Evolutionary conservation across 2,797 vertebrate genomes (phyloP).

Genomic region (Sebastes nivosus): DNA sequence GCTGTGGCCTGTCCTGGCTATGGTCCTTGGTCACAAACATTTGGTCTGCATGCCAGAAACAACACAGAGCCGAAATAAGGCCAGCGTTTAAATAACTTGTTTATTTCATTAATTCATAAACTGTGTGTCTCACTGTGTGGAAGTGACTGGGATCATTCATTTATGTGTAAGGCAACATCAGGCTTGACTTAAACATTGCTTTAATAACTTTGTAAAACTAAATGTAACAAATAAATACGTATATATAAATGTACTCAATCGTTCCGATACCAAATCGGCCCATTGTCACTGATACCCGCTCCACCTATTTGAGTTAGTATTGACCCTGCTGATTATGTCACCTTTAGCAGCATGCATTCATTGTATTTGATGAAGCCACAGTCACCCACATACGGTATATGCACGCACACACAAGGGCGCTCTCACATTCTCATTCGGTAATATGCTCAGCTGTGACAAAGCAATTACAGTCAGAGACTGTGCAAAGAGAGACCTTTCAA

Average conservation of each 20-base stretch:
- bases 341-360: neutral
- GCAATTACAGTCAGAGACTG: slow-evolving; percentile 45
- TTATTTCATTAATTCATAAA: too few relatives aligned
- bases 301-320: too few relatives aligned
- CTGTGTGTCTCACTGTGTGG: too few relatives aligned
- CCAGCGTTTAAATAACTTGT: too few relatives aligned
- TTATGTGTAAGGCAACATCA: too few relatives aligned
- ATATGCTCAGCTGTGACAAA: slow-evolving; percentile 49
- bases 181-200: too few relatives aligned
- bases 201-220: too few relatives aligned
- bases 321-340: neutral
- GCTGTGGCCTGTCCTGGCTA: slow-evolving; percentile 10
- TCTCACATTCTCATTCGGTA: slow-evolving; percentile 29
- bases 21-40: slow-evolving; percentile 2
- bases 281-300: too few relatives aligned
- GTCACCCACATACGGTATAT: neutral
- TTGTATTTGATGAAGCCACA: neutral
- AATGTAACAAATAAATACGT: too few relatives aligned
- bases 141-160: too few relatives aligned
- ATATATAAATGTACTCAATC: too few relatives aligned
- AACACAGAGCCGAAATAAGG: slow-evolving; percentile 7
- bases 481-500: slow-evolving; percentile 43
- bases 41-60: neutral
- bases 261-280: too few relatives aligned
- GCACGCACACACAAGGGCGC: neutral